Conservation (phyloP, 1,140 invertebrate genomes). For the Heliconius nattereri region DNA sequence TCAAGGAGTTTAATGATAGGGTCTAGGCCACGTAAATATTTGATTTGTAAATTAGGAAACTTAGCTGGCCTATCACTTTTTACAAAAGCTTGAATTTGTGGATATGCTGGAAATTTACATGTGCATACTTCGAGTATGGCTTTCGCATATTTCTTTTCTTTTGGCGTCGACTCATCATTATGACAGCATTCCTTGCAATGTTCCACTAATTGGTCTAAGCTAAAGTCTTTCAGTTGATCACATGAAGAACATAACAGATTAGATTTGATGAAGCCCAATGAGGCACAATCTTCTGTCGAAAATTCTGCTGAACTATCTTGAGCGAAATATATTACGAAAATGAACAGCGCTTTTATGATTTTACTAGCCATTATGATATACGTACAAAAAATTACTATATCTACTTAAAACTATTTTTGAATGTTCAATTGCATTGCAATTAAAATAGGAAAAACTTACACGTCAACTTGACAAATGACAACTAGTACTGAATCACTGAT, state of each 20-base stretch:
- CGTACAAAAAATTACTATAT: not conserved
- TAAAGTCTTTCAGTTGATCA: slow-evolving; percentile 90
- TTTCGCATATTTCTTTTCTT: slow-evolving; percentile 89
- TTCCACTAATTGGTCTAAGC: slow-evolving; percentile 85
- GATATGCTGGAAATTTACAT: slow-evolving; percentile 97
- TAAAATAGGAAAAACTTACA: not conserved
- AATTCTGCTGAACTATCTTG: slow-evolving; percentile 80
- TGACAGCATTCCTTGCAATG: slow-evolving; percentile 89
- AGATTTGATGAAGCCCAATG: slow-evolving; percentile 92
- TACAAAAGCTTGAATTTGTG: slow-evolving; percentile 97
- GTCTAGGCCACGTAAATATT: slow-evolving; percentile 94
- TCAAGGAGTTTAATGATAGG: slow-evolving; percentile 95
- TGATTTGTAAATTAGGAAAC: slow-evolving; percentile 94
- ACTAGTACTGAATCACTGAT: not conserved
- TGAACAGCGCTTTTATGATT: slow-evolving; percentile 5
- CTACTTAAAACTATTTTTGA: not conserved
- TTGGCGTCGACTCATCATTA: slow-evolving; percentile 83
- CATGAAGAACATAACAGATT: slow-evolving; percentile 94
- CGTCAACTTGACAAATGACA: not conserved
- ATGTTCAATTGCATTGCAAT: not conserved
- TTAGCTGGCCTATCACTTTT: slow-evolving; percentile 92
- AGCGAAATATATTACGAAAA: slow-evolving; percentile 36
- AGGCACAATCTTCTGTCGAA: slow-evolving; percentile 90
- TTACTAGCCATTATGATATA: not conserved
- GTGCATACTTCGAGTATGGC: slow-evolving; percentile 95